These are phyloP conservation scores for Cryptophagus acutangulus DNA, from an alignment of 2,888 invertebrate genomes.

Conservation along the genomic window DNA sequence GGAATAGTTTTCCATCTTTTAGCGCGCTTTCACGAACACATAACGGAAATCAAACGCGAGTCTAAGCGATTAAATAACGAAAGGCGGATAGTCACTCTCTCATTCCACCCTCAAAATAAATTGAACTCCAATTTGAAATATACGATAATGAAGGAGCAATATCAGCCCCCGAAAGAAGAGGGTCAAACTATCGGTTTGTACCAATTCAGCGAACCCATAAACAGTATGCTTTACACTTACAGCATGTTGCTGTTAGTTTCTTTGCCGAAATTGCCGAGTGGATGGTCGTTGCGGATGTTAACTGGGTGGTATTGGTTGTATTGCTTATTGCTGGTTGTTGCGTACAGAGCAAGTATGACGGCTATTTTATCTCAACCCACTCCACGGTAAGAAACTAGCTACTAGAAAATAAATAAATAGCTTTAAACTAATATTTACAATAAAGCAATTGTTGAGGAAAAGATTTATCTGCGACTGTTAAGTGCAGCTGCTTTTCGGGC, in stretches of 20 bases:
- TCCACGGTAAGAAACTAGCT: constrained; percentile 63
- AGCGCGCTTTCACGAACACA: constrained; percentile 55
- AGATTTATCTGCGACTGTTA: no score
- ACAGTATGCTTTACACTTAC: constrained; percentile 73
- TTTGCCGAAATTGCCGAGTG: constrained; percentile 68
- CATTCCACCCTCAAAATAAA: constrained; percentile 17
- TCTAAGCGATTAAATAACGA: background rate
- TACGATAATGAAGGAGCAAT: constrained; percentile 37
- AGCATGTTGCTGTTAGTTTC: constrained; percentile 78
- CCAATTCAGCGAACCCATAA: constrained; percentile 66
- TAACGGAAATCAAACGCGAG: constrained; percentile 33
- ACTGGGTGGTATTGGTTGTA: constrained; percentile 89
- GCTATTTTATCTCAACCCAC: constrained; percentile 76
- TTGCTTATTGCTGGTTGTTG: constrained; percentile 71
- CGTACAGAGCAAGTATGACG: constrained; percentile 80
- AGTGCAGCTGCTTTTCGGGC: no score
- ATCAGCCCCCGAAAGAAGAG: constrained; percentile 31
- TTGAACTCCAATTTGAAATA: constrained; percentile 37
- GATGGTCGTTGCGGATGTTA: constrained; percentile 74
- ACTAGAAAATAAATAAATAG: no score
- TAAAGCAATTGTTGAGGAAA: no score
- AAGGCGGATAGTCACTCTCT: constrained; percentile 24
- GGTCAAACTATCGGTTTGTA: constrained; percentile 54
- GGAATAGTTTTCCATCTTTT: constrained; percentile 62
- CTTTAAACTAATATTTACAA: no score